Evolutionary conservation across 1,140 invertebrate species (phyloP), one percentile per base, ranked within the genome.

Genomic region (Druon quercuslanigerum): DNA sequence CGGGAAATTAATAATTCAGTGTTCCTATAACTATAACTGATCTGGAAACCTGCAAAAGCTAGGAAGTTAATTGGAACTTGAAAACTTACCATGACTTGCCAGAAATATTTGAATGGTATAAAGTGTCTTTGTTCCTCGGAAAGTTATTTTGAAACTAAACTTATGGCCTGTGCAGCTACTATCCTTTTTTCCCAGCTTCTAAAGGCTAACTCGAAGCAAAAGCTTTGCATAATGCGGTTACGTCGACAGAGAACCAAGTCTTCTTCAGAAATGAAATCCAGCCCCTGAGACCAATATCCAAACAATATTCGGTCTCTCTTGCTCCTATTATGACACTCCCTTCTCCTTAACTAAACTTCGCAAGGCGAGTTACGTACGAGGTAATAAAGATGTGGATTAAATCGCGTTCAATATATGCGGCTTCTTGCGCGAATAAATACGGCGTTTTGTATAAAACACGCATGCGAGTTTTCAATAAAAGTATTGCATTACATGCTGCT

Each of bases 351-450:
- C 40, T 40, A 14, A 66, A 25, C 11, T 54, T 7, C n/a, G 33
- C 66, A 33, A 14, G 60, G 40, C 40, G 40, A 12, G 57, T 56
- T 73, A 54, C 72, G 79, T 76, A 12, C 66, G 57, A 19, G 51
- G 78, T 78, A 86, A 84, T 87, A 84, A 87, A 86, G 80, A 82
- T 87, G 81, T 80, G 83, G 80, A 83, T 85, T 81, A 84, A 85
- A 75, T 79, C 71, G 56, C 13, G 20, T 50, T 51, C 46, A 6
- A 46, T 46, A 46, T 51, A 50, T 72, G 50, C 46, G 71, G 71
- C 71, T 72, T 72, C 71, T 52, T 46, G 71, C 50, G 46, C 51
- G 19, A 72, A 72, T 72, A 20, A 52, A 50, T 13, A 72, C 20
- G 71, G 11, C 50, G 50, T 33, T 33, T 33, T 52, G 46, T 54